Evolutionary conservation across 2,888 invertebrate species (phyloP).

Genomic region (Xestia c-nigrum): DNA sequence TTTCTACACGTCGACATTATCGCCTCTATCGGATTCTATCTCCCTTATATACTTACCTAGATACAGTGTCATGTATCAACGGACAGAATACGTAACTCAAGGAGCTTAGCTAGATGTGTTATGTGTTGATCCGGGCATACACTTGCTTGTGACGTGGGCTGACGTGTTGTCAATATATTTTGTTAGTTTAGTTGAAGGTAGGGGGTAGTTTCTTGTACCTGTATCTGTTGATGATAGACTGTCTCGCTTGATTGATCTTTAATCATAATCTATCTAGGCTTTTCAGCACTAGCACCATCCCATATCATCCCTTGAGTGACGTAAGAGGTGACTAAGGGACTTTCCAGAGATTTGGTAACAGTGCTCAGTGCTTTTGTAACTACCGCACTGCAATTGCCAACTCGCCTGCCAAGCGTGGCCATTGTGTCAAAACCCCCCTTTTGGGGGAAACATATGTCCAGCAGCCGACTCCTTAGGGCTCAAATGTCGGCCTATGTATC

Average conservation of each 20-base stretch:
- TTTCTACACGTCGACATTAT: not conserved
- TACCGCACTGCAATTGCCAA: no score
- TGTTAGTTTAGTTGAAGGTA: not conserved
- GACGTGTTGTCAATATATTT: conserved; percentile 10
- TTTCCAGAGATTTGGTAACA: no score
- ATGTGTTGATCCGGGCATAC: conserved; percentile 6
- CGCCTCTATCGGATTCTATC: not conserved
- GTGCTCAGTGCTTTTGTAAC: no score
- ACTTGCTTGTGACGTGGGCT: not conserved
- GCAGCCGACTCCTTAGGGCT: no score
- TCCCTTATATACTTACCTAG: not conserved
- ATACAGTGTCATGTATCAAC: conserved; percentile 11
- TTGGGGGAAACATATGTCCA: no score
- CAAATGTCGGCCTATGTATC: not conserved
- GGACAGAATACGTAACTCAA: conserved; percentile 5
- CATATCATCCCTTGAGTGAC: no score
- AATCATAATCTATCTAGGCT: not conserved
- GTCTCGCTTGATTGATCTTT: not conserved
- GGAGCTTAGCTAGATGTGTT: conserved; percentile 15
- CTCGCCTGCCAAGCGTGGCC: no score
- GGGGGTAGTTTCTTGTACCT: not conserved
- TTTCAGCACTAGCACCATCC: not conserved
- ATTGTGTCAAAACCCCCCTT: no score
- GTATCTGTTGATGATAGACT: not conserved
- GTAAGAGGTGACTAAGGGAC: no score